These are phyloP conservation scores for Miniopterus natalensis DNA, from an alignment of 2,113 vertebrate genomes.

Conservation along the genomic window DNA sequence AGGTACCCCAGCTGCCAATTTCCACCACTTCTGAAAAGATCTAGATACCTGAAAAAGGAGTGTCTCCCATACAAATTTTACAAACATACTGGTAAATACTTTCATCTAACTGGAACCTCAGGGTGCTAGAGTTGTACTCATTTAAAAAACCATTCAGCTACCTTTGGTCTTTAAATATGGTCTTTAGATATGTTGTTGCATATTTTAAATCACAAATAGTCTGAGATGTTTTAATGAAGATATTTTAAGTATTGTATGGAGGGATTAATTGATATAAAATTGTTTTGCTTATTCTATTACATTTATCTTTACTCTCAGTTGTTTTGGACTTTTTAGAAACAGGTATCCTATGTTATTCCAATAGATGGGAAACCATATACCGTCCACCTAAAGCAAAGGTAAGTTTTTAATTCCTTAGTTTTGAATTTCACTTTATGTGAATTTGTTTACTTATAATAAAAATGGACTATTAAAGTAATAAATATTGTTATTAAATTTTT, in stretches of 20 bases:
- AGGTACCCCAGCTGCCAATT: conserved; percentile 74
- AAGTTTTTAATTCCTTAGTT: conserved; percentile 23
- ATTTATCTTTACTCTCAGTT: conserved; percentile 50
- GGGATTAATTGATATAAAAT: background rate
- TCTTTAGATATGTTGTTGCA: background rate
- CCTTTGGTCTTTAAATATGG: conserved; percentile 80
- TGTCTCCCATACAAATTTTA: conserved; percentile 85
- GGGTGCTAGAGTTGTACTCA: conserved; percentile 70
- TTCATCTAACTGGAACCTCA: conserved; percentile 84
- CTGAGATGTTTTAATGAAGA: background rate
- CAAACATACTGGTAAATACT: conserved; percentile 88
- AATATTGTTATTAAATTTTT: background rate
- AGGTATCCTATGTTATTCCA: conserved; percentile 81
- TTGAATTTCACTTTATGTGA: conserved; percentile 39
- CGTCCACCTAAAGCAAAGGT: conserved; percentile 84
- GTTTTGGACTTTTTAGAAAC: conserved; percentile 68
- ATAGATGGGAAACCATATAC: conserved; percentile 76
- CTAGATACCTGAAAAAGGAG: conserved; percentile 83
- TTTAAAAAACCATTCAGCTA: conserved; percentile 78
- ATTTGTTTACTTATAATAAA: conserved; percentile 20
- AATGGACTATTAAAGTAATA: background rate
- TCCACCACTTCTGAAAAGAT: conserved; percentile 77
- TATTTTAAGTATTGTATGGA: background rate
- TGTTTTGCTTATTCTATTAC: background rate
- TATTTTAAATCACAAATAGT: conserved; percentile 34